phyloP scores from a whole-genome alignment of 64 coral and sea anemone species.

The Pachyseris speciosa region DNA sequence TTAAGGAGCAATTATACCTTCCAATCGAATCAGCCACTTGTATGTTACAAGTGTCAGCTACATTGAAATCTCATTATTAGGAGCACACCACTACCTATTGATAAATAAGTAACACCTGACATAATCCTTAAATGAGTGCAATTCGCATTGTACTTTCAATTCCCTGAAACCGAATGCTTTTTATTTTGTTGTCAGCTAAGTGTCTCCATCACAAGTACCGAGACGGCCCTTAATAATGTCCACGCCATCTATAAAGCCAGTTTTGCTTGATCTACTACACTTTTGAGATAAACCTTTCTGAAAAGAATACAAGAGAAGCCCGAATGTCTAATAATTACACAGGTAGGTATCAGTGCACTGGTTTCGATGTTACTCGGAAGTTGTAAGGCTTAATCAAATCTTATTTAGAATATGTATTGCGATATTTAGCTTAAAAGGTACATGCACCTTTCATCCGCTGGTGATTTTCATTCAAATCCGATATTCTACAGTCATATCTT shows the following conservation, averaged over 20 bases:
- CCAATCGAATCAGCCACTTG: not conserved
- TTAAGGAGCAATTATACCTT: not conserved
- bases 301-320: not conserved
- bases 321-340: not conserved
- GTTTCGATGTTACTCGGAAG: too few species aligned
- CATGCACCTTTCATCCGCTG: too few species aligned
- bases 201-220: not conserved
- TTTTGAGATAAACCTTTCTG: not conserved
- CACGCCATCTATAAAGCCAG: not conserved
- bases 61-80: not conserved
- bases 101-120: not conserved
- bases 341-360: too few species aligned
- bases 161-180: not conserved
- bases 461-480: too few species aligned
- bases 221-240: not conserved
- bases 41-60: not conserved
- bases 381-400: too few species aligned
- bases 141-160: not conserved
- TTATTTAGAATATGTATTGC: too few species aligned
- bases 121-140: not conserved
- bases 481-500: too few species aligned
- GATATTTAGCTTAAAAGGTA: too few species aligned
- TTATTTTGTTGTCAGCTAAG: conserved; percentile 22
- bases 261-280: not conserved
- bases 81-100: not conserved